phyloP scores from a whole-genome alignment of 2,797 vertebrate genomes.

The Oreochromis mossambicus region DNA sequence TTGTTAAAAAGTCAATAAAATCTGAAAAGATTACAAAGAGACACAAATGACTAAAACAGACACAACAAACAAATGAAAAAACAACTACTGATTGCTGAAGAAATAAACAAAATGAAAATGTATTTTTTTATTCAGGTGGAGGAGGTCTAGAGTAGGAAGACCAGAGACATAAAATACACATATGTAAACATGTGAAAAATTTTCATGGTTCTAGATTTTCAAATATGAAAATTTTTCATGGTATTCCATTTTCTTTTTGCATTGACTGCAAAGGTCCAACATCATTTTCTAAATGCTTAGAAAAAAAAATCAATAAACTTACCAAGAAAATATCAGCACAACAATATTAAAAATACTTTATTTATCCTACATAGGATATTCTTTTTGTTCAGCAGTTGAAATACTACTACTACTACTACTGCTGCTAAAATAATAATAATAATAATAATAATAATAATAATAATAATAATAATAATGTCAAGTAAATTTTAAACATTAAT shows the following conservation, averaged over 20 bases:
- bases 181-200: not conserved
- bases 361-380: not conserved
- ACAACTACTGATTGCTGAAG: not conserved
- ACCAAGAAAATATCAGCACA: not conserved
- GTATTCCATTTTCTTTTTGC: not conserved
- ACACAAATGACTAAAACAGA: not conserved
- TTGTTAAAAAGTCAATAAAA: not conserved
- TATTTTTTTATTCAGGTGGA: not conserved
- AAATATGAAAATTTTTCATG: too few species aligned
- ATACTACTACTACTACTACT: not conserved
- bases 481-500: not conserved
- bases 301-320: not conserved
- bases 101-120: not conserved
- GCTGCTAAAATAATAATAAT: not conserved
- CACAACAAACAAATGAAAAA: not conserved
- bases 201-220: not conserved
- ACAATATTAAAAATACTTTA: not conserved
- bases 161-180: not conserved
- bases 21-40: not conserved
- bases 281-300: not conserved
- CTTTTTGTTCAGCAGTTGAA: not conserved
- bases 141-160: not conserved
- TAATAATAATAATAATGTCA: not conserved
- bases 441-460: accelerated
- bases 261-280: not conserved